Evolutionary conservation across 2,113 vertebrate genomes (phyloP).

Genomic region (Apodemus speciosus): DNA sequence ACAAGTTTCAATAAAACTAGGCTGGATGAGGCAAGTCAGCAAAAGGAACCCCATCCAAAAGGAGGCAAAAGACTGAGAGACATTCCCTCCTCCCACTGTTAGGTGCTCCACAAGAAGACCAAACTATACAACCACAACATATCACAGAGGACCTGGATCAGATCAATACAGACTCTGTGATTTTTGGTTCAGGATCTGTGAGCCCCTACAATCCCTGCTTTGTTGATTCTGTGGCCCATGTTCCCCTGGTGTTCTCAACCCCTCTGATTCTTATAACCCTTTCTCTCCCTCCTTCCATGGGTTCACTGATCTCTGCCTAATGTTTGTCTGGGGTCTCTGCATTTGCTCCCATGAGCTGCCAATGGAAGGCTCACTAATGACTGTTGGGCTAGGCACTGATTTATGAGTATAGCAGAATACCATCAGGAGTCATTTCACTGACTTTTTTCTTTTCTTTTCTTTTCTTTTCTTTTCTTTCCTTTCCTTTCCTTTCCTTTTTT

Average conservation of each 20-base stretch:
- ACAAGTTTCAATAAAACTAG: neutral
- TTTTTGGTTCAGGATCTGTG: neutral
- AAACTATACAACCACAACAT: neutral
- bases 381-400: neutral
- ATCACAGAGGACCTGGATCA: neutral
- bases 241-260: neutral
- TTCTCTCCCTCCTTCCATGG: neutral
- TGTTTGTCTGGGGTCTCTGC: neutral
- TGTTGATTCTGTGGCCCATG: neutral
- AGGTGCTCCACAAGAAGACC: neutral
- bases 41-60: neutral
- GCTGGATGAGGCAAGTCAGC: neutral
- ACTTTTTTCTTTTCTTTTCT: too few species aligned
- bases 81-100: neutral
- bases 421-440: neutral
- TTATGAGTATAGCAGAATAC: neutral
- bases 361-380: neutral
- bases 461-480: too few species aligned
- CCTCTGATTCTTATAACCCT: neutral
- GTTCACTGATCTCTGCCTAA: neutral
- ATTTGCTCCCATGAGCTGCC: neutral
- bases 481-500: too few species aligned
- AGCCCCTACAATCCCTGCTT: neutral
- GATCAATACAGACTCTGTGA: neutral
- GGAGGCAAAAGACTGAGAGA: neutral